phyloP scores from a whole-genome alignment of 2,888 invertebrate genomes.

The Amblyjoppa fuscipennis region DNA sequence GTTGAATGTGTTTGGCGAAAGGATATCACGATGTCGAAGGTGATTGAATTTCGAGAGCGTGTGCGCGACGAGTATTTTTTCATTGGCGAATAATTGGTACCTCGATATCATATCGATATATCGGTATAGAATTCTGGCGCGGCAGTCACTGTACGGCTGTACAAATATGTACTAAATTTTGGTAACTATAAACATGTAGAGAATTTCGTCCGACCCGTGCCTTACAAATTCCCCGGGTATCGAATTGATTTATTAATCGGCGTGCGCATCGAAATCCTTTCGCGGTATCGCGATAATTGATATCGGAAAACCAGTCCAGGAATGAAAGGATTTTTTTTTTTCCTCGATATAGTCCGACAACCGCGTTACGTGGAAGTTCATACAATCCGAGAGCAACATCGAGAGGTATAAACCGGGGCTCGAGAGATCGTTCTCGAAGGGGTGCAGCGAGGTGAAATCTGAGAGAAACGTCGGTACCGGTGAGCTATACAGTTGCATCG shows the following conservation, averaged over 20 bases:
- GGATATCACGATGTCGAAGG: constrained; percentile 24
- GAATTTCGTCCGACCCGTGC: background rate
- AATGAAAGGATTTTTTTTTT: background rate
- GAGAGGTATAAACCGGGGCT: background rate
- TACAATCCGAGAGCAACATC: constrained; percentile 4
- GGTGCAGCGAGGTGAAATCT: constrained; percentile 12
- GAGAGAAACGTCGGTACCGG: constrained; percentile 31
- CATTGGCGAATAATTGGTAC: background rate
- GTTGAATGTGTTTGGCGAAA: constrained; percentile 17
- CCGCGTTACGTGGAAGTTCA: background rate
- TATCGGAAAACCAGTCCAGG: background rate
- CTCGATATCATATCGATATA: background rate
- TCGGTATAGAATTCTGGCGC: background rate
- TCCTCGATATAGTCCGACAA: background rate
- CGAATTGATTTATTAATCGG: background rate
- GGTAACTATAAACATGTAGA: background rate
- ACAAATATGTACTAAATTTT: background rate
- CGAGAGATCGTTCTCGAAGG: constrained; percentile 29
- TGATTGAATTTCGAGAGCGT: constrained; percentile 54
- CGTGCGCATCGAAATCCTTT: background rate
- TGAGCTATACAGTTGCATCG: constrained; percentile 57
- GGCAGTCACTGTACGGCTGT: background rate
- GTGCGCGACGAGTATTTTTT: constrained; percentile 48
- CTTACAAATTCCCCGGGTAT: background rate
- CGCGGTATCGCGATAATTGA: constrained; percentile 12